Evolutionary conservation across 2,797 vertebrate genomes (phyloP), one percentile per base, ranked within the genome.

Genomic region (Sebastes iracundus): DNA sequence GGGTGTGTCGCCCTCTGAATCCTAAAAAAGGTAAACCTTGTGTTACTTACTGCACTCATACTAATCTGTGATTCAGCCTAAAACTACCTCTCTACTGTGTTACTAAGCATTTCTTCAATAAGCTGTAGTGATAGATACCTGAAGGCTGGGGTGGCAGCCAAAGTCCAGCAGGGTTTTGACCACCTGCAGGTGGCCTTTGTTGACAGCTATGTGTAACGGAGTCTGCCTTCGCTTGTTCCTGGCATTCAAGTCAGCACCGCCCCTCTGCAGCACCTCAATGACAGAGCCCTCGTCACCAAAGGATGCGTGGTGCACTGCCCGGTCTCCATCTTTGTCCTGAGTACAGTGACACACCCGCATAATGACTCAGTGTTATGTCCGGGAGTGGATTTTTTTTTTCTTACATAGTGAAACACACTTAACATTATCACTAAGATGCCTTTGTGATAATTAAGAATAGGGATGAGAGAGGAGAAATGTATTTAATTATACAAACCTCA

Each of bases 1-100:
- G n/a, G 99, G 98, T 11, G 99, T 99, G 93, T 99, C 99, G n/a
- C 98, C 99, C 92, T 99, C 99, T 9, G 99, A 99, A 92, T 99
- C 99, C 99, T 99, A 71, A 64, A 67, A 67, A 52, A 85, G 65
- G 64, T 53, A 81, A 82, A 85, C 7, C 38, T 59, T 18, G 32
- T 38, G 69, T 90, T 84, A 93, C 16, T 68, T 52, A 28, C 13
- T 46, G n/a, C 27, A 53, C 66, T 66, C 23, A 46, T 27, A 65
- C 23, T 64, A 28, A 75, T 16, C 10, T 12, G 33, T 20, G 67
- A 63, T 60, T 65, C 6, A 80, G 35, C 22, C 1, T n/a, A 4
- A 71, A 18, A 27, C 30, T 8, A 58, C 13, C 9, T 38, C n/a
- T 71, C 30, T 23, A 16, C 3, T 38, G n/a, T 62, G 30, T 69